Percentiles rank a stretch among this genome's conserved stretches.
Conservation (phyloP, 2,888 invertebrate genomes). For the Acanthosepion esculentum region DNA sequence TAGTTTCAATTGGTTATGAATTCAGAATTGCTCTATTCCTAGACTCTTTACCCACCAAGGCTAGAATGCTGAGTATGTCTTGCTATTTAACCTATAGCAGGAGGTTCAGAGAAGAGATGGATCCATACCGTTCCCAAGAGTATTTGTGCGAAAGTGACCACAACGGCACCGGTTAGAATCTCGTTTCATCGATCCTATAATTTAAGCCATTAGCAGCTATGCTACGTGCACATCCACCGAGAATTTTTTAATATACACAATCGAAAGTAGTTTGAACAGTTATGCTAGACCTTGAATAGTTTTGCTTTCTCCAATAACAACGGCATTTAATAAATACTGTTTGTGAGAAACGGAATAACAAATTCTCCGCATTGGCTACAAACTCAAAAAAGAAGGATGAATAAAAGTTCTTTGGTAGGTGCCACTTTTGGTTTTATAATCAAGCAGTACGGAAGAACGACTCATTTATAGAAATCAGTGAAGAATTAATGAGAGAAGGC, state of each 20-base stretch:
- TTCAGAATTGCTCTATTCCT: too few relatives aligned
- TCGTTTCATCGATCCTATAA: too few relatives aligned
- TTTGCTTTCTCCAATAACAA: background rate
- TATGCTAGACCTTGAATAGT: background rate
- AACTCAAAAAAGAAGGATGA: background rate
- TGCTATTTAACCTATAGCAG: too few relatives aligned
- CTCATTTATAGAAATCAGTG: background rate
- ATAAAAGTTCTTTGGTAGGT: background rate
- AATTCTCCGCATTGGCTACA: background rate
- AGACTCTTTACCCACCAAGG: too few relatives aligned
- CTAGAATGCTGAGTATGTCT: too few relatives aligned
- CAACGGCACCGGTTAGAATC: too few relatives aligned
- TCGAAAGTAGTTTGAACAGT: background rate
- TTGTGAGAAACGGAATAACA: background rate
- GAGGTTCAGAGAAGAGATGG: too few relatives aligned
- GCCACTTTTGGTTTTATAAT: slow-evolving; percentile 33
- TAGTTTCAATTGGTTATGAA: too few relatives aligned
- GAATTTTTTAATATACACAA: background rate
- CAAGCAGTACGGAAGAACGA: background rate
- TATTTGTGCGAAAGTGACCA: too few relatives aligned
- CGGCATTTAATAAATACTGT: background rate
- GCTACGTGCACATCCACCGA: too few relatives aligned
- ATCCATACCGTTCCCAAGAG: too few relatives aligned
- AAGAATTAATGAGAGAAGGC: background rate
- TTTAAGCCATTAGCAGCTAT: too few relatives aligned